Percentiles rank a stretch among this genome's conserved stretches.
phyloP scores from a whole-genome alignment of 2,113 vertebrate species.

The Brachypodius melanocephalos region DNA sequence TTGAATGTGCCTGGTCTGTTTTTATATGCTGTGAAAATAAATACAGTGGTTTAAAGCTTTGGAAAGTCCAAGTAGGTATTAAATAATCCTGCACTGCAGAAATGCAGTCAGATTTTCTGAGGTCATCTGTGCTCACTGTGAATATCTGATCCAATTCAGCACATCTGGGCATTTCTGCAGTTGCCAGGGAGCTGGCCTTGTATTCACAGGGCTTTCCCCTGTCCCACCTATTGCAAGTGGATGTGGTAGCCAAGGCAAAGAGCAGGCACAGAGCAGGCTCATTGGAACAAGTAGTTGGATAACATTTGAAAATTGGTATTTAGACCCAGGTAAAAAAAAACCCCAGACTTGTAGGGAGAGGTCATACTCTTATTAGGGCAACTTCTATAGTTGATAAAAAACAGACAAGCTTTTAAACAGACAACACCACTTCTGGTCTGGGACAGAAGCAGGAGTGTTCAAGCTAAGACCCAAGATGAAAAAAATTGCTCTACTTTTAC shows the following conservation, averaged over 20 bases:
- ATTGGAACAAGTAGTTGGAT: not conserved
- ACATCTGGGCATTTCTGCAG: not conserved
- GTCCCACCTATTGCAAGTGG: not conserved
- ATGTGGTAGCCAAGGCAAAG: not conserved
- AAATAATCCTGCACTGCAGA: not conserved
- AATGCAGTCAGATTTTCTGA: not conserved
- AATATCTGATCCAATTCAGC: not conserved
- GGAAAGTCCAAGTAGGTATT: not conserved
- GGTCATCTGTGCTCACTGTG: not conserved
- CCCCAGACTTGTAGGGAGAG: not conserved
- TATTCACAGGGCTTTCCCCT: not conserved
- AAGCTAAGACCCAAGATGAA: not conserved
- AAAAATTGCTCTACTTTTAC: not conserved
- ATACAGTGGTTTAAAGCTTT: constrained; percentile 1
- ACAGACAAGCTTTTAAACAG: not conserved
- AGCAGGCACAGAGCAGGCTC: not conserved
- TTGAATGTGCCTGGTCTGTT: not conserved
- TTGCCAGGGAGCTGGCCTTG: not conserved
- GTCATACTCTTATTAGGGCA: not conserved
- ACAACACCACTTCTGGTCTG: not conserved
- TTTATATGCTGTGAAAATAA: constrained; percentile 20
- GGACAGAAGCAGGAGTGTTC: not conserved
- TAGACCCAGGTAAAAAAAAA: not conserved
- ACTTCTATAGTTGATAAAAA: not conserved
- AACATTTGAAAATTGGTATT: not conserved